Base-by-base conservation (phyloP, 2,113 vertebrate genomes). In the Rafetus swinhoei region DNA sequence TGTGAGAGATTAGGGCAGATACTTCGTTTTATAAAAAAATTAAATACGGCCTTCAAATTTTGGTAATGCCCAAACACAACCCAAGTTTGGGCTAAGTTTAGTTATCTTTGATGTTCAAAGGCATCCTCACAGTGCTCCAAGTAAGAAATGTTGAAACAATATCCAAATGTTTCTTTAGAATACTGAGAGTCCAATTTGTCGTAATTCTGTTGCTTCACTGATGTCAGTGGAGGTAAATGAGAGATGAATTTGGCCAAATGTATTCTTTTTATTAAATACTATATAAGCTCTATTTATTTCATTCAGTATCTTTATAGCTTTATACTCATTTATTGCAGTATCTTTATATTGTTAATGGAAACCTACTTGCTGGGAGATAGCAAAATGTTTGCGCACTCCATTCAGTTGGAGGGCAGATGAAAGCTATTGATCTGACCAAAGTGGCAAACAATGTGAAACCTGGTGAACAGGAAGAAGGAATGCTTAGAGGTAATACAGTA, bases 321-420 rank as follows among this genome's bases (percentile, higher is more conserved):
- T 4, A 52, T 50, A 9, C 16, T 24, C 81, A 16, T 24, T 69
- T 50, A n/a, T 81, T 56, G 0, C 9, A 6, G 19, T 27, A 53
- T 88, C 72, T 85, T 79, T 72, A 24, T n/a, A 3, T 19, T 79
- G 56, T 55, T 92, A 56, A 4, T 1, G 55, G 50, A 16, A 29
- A 53, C n/a, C n/a, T n/a, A 21, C 8, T 39, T 45, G 25, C 79
- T 79, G 24, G 4, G 35, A 9, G 1, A 45, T 39, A 89, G 45
- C 19, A 62, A 77, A 25, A 74, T 9, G 25, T 54, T 79, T 53
- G 50, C 85, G 39, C 18, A 32, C 11, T 77, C 77, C 59, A 12
- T 77, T 89, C 50, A 90, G 55, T 88, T 93, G 53, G 65, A 89
- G 59, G 85, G 45, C 22, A 82, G 74, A 56, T 53, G 53, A 83